Evolutionary conservation across 2,113 vertebrate genomes (phyloP).

Genomic region (Apodemus speciosus): DNA sequence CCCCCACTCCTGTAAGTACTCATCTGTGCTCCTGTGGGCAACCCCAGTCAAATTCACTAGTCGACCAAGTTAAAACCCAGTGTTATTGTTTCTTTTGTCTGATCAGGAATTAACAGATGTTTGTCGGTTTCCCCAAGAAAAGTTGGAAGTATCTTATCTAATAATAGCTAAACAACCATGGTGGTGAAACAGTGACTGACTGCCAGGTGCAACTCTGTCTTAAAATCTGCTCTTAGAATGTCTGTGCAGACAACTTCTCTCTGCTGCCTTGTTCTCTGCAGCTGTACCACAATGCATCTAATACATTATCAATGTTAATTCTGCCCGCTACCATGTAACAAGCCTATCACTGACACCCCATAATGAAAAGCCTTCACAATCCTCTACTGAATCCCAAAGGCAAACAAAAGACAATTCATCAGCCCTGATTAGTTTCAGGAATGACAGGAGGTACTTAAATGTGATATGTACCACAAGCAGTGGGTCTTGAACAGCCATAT

Average conservation of each 20-base stretch:
- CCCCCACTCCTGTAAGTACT: neutral
- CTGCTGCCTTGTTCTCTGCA: neutral
- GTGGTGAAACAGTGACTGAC: no score
- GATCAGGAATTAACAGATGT: neutral
- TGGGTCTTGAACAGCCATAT: neutral
- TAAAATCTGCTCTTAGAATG: neutral
- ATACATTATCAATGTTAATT: neutral
- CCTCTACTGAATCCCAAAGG: neutral
- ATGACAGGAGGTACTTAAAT: neutral
- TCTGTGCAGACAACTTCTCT: neutral
- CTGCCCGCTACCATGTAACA: neutral
- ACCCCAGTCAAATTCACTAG: neutral
- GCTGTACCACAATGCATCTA: no score
- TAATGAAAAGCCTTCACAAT: neutral
- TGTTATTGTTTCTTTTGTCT: neutral
- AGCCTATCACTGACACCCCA: neutral
- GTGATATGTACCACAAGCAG: rapidly evolving
- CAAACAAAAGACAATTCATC: neutral
- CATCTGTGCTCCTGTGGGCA: neutral
- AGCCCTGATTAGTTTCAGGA: neutral
- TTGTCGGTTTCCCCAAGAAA: neutral
- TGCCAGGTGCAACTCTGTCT: neutral
- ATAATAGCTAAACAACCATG: neutral
- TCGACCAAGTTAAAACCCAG: neutral
- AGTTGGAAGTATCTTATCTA: neutral